These are phyloP conservation scores for Diadegma fenestrale DNA, from an alignment of 2,888 invertebrate genomes.

Conservation along the genomic window DNA sequence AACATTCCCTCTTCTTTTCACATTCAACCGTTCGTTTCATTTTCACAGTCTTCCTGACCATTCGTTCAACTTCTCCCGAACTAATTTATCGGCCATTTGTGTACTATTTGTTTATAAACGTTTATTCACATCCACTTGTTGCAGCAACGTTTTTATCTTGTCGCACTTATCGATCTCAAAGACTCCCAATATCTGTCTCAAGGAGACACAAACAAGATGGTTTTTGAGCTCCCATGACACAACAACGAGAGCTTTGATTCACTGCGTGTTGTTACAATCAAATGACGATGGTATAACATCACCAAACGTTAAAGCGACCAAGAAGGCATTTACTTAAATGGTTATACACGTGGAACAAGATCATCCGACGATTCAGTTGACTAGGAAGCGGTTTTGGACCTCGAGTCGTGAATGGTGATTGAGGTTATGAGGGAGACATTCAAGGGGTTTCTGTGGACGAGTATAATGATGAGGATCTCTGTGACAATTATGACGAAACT, in stretches of 20 bases:
- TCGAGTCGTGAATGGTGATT: constrained; percentile 15
- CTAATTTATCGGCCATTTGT: neutral
- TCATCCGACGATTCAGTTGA: constrained; percentile 1
- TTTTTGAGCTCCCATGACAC: neutral
- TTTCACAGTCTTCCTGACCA: neutral
- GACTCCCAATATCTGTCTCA: neutral
- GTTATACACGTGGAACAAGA: constrained; percentile 38
- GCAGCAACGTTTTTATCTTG: too few relatives aligned
- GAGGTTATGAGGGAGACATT: neutral
- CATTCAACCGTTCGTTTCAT: neutral
- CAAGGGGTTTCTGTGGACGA: neutral
- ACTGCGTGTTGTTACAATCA: constrained; percentile 12
- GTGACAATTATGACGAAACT: constrained; percentile 13
- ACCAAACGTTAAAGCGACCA: constrained; percentile 48
- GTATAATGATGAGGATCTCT: constrained; percentile 11
- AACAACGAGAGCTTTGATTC: neutral
- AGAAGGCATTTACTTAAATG: constrained; percentile 51
- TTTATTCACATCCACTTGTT: too few relatives aligned
- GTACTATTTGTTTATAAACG: too few relatives aligned
- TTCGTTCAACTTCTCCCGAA: neutral
- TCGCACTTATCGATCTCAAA: too few relatives aligned
- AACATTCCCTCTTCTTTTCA: neutral
- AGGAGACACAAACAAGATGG: neutral
- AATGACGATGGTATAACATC: constrained; percentile 19
- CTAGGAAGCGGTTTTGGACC: neutral